These are phyloP conservation scores for Tachystola acroxantha DNA, from an alignment of 2,888 invertebrate genomes.

Conservation along the genomic window DNA sequence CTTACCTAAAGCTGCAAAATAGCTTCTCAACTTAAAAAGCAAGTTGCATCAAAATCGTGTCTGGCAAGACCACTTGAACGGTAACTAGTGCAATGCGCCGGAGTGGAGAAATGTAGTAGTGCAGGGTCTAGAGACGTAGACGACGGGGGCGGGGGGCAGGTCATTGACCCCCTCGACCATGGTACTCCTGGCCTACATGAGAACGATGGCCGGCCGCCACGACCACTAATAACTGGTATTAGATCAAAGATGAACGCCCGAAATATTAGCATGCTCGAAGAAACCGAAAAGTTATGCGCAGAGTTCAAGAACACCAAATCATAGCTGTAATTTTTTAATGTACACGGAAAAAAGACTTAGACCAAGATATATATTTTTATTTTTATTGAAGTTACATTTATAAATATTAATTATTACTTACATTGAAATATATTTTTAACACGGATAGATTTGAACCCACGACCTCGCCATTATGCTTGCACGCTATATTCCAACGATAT, in stretches of 20 bases:
- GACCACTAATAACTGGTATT: conserved; percentile 9
- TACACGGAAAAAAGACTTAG: too few species aligned
- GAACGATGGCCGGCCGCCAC: conserved; percentile 13
- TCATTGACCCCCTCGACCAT: conserved; percentile 59
- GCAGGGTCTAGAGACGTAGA: conserved; percentile 45
- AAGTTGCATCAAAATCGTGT: background rate
- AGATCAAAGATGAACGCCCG: conserved; percentile 3
- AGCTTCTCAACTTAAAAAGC: background rate
- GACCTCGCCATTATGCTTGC: too few species aligned
- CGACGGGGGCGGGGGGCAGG: conserved; percentile 39
- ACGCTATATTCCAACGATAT: too few species aligned
- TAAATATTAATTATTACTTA: too few species aligned
- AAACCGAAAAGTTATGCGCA: background rate
- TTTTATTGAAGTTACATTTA: too few species aligned
- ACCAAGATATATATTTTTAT: too few species aligned
- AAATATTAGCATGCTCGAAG: background rate
- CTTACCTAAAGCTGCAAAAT: background rate
- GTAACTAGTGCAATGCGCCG: conserved; percentile 41
- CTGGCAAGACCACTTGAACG: conserved; percentile 29
- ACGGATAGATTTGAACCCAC: too few species aligned
- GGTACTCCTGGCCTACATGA: conserved; percentile 71
- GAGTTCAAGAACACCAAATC: background rate
- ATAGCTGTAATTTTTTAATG: too few species aligned
- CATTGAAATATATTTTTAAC: too few species aligned
- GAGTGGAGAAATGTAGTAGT: conserved; percentile 58